phyloP scores from a whole-genome alignment of 2,888 invertebrate species.

The Protula sp. region DNA sequence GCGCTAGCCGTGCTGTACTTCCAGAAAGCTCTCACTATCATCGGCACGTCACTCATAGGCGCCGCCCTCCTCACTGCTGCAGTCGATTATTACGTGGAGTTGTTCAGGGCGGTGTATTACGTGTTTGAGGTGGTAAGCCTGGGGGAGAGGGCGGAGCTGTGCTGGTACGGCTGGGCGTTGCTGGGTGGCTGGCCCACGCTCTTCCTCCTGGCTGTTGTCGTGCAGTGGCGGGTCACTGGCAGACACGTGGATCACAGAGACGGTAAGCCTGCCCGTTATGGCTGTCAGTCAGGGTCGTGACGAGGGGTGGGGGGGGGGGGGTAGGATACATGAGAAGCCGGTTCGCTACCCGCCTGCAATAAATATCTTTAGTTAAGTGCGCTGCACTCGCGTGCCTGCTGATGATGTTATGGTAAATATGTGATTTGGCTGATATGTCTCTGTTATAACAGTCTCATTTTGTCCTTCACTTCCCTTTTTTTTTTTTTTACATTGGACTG shows the following conservation, averaged over 20 bases:
- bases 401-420: no score
- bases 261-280: slow-evolving; percentile 39
- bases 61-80: slow-evolving; percentile 68
- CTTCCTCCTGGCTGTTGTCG: slow-evolving; percentile 64
- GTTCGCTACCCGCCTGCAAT: neutral
- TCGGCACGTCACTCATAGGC: slow-evolving; percentile 72
- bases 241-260: slow-evolving; percentile 57
- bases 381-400: no score
- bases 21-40: slow-evolving; percentile 69
- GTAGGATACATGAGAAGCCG: neutral
- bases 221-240: slow-evolving; percentile 68
- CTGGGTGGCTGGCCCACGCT: slow-evolving; percentile 70
- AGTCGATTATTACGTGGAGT: slow-evolving; percentile 71
- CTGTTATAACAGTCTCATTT: no score
- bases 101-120: slow-evolving; percentile 65
- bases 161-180: slow-evolving; percentile 70
- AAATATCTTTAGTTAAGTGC: no score
- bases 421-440: no score
- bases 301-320: no score
- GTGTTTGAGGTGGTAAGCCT: slow-evolving; percentile 65
- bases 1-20: slow-evolving; percentile 70
- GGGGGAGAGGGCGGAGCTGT: slow-evolving; percentile 57
- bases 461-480: no score
- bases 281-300: neutral
- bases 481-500: no score